Evolutionary conservation across 2,113 vertebrate genomes (phyloP).

Genomic region (Epinephelus moara): DNA sequence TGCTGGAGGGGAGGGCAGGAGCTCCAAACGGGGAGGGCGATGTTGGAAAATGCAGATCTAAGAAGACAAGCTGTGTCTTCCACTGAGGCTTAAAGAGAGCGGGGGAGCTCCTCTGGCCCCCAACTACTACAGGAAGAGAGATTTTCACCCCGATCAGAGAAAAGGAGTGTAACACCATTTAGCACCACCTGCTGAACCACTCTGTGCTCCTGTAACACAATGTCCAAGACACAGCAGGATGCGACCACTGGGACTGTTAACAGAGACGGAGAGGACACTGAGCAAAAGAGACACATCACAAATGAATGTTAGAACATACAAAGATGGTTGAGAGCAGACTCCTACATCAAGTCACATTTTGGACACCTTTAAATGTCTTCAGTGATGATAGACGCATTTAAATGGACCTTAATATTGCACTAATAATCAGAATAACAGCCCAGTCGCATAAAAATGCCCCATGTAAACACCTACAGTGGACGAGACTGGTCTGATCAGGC

Average conservation of each 20-base stretch:
- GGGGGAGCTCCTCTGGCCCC: conserved; percentile 5
- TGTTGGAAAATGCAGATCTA: conserved; percentile 41
- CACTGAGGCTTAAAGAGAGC: conserved; percentile 12
- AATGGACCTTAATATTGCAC: too few species aligned
- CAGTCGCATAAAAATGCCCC: too few species aligned
- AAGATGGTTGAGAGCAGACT: neutral
- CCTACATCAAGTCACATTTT: neutral
- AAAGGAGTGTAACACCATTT: neutral
- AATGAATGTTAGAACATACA: neutral
- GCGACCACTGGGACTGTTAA: neutral
- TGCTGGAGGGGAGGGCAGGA: conserved; percentile 27
- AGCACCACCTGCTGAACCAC: conserved; percentile 15
- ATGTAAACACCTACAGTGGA: too few species aligned
- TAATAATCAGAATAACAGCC: too few species aligned
- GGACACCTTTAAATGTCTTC: conserved; percentile 18
- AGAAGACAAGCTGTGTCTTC: conserved; percentile 38
- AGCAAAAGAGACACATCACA: neutral
- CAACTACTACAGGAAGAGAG: conserved; percentile 4
- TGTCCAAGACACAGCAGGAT: conserved; percentile 5
- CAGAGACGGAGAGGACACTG: neutral
- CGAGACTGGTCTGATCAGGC: too few species aligned
- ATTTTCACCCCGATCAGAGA: conserved; percentile 17
- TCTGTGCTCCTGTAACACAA: neutral
- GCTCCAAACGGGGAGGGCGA: neutral
- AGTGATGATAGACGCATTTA: neutral